Evolutionary conservation across 1,140 invertebrate genomes (phyloP).

Genomic region (Saccostrea glomerata): DNA sequence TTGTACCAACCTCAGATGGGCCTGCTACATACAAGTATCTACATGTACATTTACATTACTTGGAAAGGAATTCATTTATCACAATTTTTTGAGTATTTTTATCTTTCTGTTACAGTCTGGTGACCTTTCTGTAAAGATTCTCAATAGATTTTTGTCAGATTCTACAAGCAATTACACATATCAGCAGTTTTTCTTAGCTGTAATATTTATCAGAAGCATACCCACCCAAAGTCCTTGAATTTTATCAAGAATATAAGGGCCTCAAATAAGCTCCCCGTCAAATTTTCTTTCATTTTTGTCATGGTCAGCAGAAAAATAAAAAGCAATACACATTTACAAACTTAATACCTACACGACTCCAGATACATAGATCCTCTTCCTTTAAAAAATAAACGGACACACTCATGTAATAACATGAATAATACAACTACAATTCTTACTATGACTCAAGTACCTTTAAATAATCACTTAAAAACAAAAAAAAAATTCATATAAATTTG

Average conservation of each 20-base stretch:
- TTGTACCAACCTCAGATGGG: conserved; percentile 7
- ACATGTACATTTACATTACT: conserved; percentile 34
- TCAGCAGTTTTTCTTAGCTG: conserved; percentile 12
- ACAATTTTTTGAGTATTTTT: conserved; percentile 33
- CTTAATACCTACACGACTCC: neutral
- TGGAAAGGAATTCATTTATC: conserved; percentile 16
- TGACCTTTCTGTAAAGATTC: neutral
- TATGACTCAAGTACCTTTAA: neutral
- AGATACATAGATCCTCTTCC: neutral
- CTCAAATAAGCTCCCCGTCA: neutral
- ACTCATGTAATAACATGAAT: too few relatives aligned
- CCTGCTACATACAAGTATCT: neutral
- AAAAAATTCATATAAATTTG: neutral
- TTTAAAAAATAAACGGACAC: neutral
- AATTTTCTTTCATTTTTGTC: neutral
- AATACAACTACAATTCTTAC: too few relatives aligned
- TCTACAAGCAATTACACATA: neutral
- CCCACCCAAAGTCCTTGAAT: conserved; percentile 10
- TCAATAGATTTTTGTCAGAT: conserved; percentile 9
- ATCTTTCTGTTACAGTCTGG: neutral
- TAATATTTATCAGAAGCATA: conserved; percentile 23
- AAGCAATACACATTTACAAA: neutral
- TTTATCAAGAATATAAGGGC: neutral
- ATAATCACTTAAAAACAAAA: neutral
- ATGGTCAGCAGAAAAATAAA: conserved; percentile 29